Conservation (phyloP, 2,113 vertebrate genomes). For the Galbula dea region DNA sequence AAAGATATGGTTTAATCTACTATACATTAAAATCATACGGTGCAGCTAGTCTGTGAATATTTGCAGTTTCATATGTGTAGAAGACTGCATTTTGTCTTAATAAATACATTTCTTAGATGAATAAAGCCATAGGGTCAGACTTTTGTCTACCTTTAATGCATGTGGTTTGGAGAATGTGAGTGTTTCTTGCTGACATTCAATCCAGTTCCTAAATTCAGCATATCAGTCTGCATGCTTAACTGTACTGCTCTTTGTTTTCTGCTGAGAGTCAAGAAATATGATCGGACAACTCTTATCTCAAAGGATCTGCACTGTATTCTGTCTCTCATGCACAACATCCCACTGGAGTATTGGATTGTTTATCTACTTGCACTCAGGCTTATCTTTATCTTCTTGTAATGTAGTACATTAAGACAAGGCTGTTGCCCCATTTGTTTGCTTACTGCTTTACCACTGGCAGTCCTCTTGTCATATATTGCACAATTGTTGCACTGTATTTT, state of each 20-base stretch:
- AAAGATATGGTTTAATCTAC: neutral
- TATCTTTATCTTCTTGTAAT: constrained; percentile 64
- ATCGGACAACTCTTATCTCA: constrained; percentile 51
- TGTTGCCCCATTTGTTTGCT: constrained; percentile 50
- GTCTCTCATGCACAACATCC: constrained; percentile 47
- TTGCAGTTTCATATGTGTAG: neutral
- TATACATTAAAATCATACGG: neutral
- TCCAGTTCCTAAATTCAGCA: constrained; percentile 14
- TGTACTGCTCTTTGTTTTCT: constrained; percentile 28
- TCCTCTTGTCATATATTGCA: neutral
- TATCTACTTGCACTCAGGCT: constrained; percentile 65
- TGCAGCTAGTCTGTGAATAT: neutral
- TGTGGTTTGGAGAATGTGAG: neutral
- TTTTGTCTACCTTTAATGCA: neutral
- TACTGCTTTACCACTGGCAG: constrained; percentile 17
- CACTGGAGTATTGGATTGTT: constrained; percentile 65
- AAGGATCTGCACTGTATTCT: constrained; percentile 52
- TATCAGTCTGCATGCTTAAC: constrained; percentile 25
- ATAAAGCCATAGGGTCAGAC: neutral
- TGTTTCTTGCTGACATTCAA: constrained; percentile 28
- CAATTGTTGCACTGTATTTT: neutral
- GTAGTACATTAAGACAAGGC: constrained; percentile 58
- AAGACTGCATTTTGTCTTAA: neutral
- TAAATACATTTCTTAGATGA: neutral
- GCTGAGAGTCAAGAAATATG: constrained; percentile 56